Evolutionary conservation across 2,113 vertebrate species (phyloP).

Genomic region (Myodes glareolus): DNA sequence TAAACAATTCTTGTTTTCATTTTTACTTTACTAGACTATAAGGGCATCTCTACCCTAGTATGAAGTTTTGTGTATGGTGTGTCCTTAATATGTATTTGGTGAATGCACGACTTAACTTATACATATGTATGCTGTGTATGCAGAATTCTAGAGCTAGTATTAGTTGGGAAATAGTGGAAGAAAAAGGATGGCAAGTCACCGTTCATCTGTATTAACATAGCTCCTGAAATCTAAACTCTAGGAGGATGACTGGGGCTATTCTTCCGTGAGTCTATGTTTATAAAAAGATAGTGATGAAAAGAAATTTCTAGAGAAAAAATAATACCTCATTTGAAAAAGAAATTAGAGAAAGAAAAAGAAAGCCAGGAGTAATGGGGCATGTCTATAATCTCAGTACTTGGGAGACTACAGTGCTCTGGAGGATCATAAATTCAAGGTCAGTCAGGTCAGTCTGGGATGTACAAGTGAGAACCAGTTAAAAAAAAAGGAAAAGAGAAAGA

Average conservation of each 20-base stretch:
- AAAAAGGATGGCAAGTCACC: background rate
- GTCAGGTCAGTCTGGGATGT: background rate
- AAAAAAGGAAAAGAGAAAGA: background rate
- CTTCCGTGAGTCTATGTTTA: background rate
- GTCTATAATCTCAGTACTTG: background rate
- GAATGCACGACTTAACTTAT: background rate
- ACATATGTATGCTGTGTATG: background rate
- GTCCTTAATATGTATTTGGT: background rate
- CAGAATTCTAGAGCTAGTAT: background rate
- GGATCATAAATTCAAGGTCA: background rate
- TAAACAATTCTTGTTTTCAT: background rate
- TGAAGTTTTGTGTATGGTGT: background rate
- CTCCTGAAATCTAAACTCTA: background rate
- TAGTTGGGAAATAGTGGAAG: background rate
- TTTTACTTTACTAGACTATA: background rate
- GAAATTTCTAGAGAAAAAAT: background rate
- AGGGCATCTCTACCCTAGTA: background rate
- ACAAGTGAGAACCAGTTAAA: no score
- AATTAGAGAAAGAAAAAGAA: background rate
- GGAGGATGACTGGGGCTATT: background rate
- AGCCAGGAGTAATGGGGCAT: background rate
- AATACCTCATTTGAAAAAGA: background rate
- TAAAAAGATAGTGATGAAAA: background rate
- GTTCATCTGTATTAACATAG: background rate
- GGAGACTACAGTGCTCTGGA: no score